These are phyloP conservation scores for Apteryx mantelli DNA, from an alignment of 2,113 vertebrate genomes.

Conservation along the genomic window DNA sequence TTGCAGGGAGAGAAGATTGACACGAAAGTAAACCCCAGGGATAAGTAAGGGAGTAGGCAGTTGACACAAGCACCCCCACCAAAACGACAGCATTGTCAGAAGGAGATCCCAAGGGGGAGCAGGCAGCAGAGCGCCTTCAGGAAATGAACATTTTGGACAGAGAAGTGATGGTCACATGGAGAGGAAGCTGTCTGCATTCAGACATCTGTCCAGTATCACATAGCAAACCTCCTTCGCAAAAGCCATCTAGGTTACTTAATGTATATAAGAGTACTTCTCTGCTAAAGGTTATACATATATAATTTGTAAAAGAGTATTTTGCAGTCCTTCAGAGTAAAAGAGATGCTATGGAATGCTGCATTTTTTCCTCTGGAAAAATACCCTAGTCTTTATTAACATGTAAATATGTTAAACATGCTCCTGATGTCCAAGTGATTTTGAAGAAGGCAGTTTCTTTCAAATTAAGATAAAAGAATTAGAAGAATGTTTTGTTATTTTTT, in stretches of 20 bases:
- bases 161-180: not conserved
- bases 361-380: not conserved
- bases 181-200: not conserved
- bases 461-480: not conserved
- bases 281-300: not conserved
- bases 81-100: not conserved
- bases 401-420: not conserved
- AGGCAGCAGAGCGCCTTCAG: not conserved
- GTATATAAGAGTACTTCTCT: not conserved
- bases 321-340: not conserved
- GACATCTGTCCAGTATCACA: not conserved
- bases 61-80: not conserved
- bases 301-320: not conserved
- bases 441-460: not conserved
- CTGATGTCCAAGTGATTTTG: not conserved
- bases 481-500: not conserved
- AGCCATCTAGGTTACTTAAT: not conserved
- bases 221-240: not conserved
- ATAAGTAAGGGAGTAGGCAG: not conserved
- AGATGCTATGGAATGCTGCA: not conserved
- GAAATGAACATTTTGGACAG: not conserved
- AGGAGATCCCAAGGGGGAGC: not conserved
- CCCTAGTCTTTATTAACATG: not conserved
- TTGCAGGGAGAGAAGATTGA: not conserved
- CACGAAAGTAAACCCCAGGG: not conserved